A percentile compares a stretch with the other conserved stretches of the same genome.
Evolutionary conservation across 2,888 invertebrate species (phyloP).

Genomic region (Mythimna albipuncta): DNA sequence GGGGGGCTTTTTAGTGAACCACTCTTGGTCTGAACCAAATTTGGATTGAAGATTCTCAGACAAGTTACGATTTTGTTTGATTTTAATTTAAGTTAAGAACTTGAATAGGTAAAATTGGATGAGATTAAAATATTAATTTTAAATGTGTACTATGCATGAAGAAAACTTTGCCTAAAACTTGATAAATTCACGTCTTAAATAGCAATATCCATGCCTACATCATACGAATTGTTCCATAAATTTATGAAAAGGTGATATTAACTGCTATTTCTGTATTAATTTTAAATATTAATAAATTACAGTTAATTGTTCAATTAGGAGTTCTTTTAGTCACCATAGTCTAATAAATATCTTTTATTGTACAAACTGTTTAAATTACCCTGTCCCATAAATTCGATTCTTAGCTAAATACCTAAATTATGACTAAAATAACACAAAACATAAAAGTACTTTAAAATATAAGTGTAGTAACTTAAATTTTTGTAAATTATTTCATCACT

Average conservation of each 20-base stretch:
- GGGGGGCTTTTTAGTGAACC: background rate
- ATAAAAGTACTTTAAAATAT: too few species aligned
- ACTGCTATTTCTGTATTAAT: too few species aligned
- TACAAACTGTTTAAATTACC: background rate
- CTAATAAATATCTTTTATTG: constrained; percentile 5
- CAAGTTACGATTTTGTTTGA: background rate
- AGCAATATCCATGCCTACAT: background rate
- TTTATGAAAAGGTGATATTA: too few species aligned
- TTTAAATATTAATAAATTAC: background rate
- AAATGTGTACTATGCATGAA: background rate
- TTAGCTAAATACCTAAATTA: too few species aligned
- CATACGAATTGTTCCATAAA: too few species aligned
- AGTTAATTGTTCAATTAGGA: background rate
- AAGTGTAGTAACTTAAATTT: too few species aligned
- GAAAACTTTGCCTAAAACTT: background rate
- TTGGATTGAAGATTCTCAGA: background rate
- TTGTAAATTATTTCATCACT: too few species aligned
- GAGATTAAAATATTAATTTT: background rate
- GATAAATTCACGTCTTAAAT: background rate
- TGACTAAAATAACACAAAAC: too few species aligned
- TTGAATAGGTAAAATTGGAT: background rate
- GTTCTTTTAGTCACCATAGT: too few species aligned
- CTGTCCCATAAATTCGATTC: background rate
- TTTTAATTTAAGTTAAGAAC: background rate
- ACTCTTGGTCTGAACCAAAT: background rate